phyloP scores from a whole-genome alignment of 2,113 vertebrate species.

The Stomatorhinus ivindoensis region DNA sequence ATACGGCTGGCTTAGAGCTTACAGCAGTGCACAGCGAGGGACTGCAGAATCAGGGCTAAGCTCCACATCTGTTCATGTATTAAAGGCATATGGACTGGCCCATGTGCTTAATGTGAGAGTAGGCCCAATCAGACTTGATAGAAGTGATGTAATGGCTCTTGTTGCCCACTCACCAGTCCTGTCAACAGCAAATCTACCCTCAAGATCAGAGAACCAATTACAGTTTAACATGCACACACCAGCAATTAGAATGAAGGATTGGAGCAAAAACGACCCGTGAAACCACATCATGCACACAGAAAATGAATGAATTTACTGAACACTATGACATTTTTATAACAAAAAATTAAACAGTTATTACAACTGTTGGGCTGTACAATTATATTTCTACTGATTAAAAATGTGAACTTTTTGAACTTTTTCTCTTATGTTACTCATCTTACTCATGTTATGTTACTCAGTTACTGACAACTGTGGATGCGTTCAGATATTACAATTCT shows the following conservation, averaged over 20 bases:
- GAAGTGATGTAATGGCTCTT: slow-evolving; percentile 60
- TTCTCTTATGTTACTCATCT: background rate
- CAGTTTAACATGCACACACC: background rate
- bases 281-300: background rate
- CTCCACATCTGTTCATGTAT: slow-evolving; percentile 64
- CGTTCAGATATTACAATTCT: background rate
- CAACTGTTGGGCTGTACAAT: background rate
- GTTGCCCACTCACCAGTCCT: slow-evolving; percentile 50
- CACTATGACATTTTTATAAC: background rate
- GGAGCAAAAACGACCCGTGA: background rate
- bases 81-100: slow-evolving; percentile 60
- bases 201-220: slow-evolving; percentile 13
- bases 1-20: slow-evolving; percentile 45
- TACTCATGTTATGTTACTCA: no score
- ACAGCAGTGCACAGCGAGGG: slow-evolving; percentile 33
- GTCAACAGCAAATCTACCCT: slow-evolving; percentile 50
- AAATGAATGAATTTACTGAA: background rate
- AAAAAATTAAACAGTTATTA: background rate
- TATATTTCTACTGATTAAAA: background rate
- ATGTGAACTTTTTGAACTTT: background rate
- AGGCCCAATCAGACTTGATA: slow-evolving; percentile 62
- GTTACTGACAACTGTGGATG: background rate
- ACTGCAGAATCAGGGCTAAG: slow-evolving; percentile 34
- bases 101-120: slow-evolving; percentile 11
- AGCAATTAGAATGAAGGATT: background rate